phyloP scores from a whole-genome alignment of 1,140 invertebrate species.

The Halotydeus destructor region DNA sequence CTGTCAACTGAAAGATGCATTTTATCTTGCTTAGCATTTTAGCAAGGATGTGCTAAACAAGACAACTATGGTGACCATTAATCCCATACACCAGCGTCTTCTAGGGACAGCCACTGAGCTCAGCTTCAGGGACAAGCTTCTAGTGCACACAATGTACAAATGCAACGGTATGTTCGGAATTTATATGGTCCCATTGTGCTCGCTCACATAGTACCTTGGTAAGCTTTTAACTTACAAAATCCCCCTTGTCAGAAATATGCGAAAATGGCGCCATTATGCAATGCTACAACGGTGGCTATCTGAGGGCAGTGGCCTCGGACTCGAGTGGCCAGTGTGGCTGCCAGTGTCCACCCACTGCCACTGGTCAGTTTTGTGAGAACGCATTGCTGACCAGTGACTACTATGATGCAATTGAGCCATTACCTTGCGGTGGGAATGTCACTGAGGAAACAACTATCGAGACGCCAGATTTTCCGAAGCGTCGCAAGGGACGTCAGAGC shows the following conservation, averaged over 20 bases:
- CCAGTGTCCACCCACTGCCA: slow-evolving; percentile 16
- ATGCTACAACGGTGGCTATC: slow-evolving; percentile 16
- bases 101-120: slow-evolving; percentile 13
- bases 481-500: slow-evolving; percentile 4
- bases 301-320: slow-evolving; percentile 8
- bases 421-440: slow-evolving; percentile 16
- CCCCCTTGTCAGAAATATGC: too few species aligned
- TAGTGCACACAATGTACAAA: slow-evolving; percentile 16
- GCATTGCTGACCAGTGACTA: slow-evolving; percentile 9
- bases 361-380: slow-evolving; percentile 14
- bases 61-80: slow-evolving; percentile 15
- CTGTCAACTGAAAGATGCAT: too few species aligned
- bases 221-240: too few species aligned
- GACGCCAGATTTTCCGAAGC: slow-evolving; percentile 15
- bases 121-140: slow-evolving; percentile 17
- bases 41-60: slow-evolving; percentile 16
- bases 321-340: slow-evolving; percentile 9
- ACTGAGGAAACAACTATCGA: slow-evolving; percentile 9
- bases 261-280: slow-evolving; percentile 8
- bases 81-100: slow-evolving; percentile 16
- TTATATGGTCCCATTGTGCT: too few species aligned
- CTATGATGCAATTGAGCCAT: slow-evolving; percentile 7
- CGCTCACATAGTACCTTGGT: too few species aligned
- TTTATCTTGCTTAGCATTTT: too few species aligned
- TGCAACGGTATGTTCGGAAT: too few species aligned